Base-by-base conservation (phyloP, 2,113 vertebrate genomes). In the Uria lomvia region DNA sequence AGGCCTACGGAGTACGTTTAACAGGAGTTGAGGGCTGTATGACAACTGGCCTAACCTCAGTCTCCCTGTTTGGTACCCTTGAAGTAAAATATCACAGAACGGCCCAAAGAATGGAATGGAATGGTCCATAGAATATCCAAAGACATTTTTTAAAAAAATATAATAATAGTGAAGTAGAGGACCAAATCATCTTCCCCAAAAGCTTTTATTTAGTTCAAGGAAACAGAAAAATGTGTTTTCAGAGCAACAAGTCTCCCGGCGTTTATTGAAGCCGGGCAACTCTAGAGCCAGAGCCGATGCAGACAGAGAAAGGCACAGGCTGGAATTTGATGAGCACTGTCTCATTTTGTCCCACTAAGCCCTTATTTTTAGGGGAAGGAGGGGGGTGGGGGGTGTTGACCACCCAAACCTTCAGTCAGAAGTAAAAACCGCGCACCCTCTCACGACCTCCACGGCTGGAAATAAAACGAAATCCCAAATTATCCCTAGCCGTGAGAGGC, bases 161-260 rank as follows among this genome's bases (percentile, higher is more conserved):
- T 11, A 15, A 6, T 53, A 53, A 43, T 27, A 11, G 34, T 20
- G 26, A 22, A 4, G 8, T 66, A 49, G 19, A 30, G 9, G 9
- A 50, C 12, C 4, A 62, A 43, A 38, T 24, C 6, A 9, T 55
- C 79, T 75, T 19, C 30, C 67, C 30, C 3, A 50, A 19, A 59
- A 79, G 32, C 47, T 80, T 27, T 0, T 40, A 49, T 83, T 23
- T 50, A 27, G 50, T 58, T 36, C 45, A n/a, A 63, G 56, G 62
- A 86, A 88, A 45, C 15, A 17, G 36, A 43, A 68, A 73, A 81
- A 80, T 20, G 17, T 22, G 58, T 26, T 58, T 75, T 83, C 34
- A 70, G 49, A 93, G 94, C 95, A 97, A 93, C 93, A 96, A 96
- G 92, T 97, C 75, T 34, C 55, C 45, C 1, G 1, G 34, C 4